Conservation (phyloP, 2,888 invertebrate species). For the Meliscaeva auricollis region DNA sequence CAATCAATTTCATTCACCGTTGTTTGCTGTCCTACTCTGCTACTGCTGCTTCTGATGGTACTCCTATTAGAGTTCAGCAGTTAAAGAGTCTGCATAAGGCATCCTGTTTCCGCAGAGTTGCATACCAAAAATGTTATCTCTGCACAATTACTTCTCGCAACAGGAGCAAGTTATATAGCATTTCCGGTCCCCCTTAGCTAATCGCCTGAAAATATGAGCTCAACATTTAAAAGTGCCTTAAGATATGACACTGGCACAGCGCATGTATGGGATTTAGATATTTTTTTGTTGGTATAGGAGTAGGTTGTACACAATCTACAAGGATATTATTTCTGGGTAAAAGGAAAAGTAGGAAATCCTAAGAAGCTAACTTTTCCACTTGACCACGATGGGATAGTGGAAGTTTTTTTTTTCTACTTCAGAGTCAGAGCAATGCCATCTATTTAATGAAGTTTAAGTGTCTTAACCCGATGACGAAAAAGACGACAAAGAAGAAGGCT, state of each 20-base stretch:
- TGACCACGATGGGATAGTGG: constrained; percentile 45
- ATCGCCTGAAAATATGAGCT: constrained; percentile 69
- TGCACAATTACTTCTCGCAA: constrained; percentile 50
- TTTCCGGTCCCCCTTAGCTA: constrained; percentile 54
- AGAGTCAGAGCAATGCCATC: constrained; percentile 30
- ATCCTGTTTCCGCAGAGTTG: constrained; percentile 11
- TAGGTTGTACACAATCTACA: neutral
- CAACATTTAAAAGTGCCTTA: constrained; percentile 55
- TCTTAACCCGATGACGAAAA: constrained; percentile 28
- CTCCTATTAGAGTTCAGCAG: constrained; percentile 15
- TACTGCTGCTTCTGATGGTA: constrained; percentile 19
- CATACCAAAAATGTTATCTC: constrained; percentile 42
- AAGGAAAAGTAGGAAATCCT: constrained; percentile 16
- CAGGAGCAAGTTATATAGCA: constrained; percentile 36
- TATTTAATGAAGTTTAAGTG: constrained; percentile 71
- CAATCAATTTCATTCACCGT: constrained; percentile 68
- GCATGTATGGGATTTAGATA: neutral
- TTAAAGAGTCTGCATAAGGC: constrained; percentile 12
- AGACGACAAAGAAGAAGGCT: neutral
- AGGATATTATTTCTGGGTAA: neutral
- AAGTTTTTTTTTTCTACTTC: constrained; percentile 46
- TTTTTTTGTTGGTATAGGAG: too few relatives aligned
- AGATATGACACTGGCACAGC: constrained; percentile 59
- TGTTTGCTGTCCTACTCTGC: constrained; percentile 4
- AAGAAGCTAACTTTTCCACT: constrained; percentile 68